Conservation (phyloP, 2,113 vertebrate species). For the Triplophysa siluroides region DNA sequence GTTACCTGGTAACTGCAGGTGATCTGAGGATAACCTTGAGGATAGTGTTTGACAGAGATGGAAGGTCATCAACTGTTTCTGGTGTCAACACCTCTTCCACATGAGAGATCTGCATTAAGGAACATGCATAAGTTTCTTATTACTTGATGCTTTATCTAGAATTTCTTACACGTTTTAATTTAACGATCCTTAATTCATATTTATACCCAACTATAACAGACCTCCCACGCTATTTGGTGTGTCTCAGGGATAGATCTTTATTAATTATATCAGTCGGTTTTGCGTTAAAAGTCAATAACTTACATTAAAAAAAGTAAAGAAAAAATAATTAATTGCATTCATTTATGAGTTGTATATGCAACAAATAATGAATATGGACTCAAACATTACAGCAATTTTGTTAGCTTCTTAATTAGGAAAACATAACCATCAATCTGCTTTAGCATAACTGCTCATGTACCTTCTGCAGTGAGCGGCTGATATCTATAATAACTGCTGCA, state of each 20-base stretch:
- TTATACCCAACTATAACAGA: background rate
- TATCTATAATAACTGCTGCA: slow-evolving; percentile 84
- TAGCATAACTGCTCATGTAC: slow-evolving; percentile 63
- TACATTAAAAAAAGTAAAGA: too few species aligned
- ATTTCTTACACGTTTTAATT: background rate
- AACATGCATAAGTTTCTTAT: background rate
- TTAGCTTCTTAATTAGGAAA: background rate
- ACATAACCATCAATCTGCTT: background rate
- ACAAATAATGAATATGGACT: background rate
- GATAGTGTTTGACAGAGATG: slow-evolving; percentile 82
- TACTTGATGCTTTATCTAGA: background rate
- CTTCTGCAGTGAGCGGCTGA: slow-evolving; percentile 78
- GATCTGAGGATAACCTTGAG: slow-evolving; percentile 79
- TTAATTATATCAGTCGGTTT: background rate
- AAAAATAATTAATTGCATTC: too few species aligned
- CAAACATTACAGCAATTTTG: background rate
- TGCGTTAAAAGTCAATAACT: too few species aligned
- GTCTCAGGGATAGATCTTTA: background rate
- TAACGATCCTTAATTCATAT: background rate
- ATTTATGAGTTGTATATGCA: too few species aligned
- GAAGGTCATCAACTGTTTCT: slow-evolving; percentile 78
- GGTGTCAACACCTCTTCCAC: slow-evolving; percentile 72
- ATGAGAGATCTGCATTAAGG: slow-evolving; percentile 63
- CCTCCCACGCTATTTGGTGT: background rate
- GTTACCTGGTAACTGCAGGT: slow-evolving; percentile 79